Base-by-base conservation (phyloP, 2,113 vertebrate species). In the Phasianus colchicus region DNA sequence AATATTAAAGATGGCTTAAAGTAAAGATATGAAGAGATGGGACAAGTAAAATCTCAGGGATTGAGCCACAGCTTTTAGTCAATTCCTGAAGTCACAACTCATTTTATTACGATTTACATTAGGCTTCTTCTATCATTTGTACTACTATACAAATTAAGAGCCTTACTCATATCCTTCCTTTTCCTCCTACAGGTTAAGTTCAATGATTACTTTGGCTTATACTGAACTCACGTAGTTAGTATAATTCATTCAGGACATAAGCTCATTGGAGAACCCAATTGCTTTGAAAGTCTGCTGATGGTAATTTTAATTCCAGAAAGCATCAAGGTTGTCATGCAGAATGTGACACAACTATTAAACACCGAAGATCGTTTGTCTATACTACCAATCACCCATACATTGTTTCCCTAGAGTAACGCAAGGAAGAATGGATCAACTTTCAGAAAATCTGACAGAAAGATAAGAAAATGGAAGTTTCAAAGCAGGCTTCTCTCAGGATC, bases 41-140 rank as follows among this genome's bases (percentile, higher is more conserved):
- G 57, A 84, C 78, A 95, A 89, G 25, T 42, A 55, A 47, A 65
- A 65, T 60, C 52, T 79, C 66, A 87, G 87, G 61, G 81, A 71
- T 32, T 42, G 55, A 90, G 86, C 55, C 69, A 81, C 73, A 67
- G 61, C 42, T 92, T 94, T 71, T 70, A 80, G 64, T 16, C 64
- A 50, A 9, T 67, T 94, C 32, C 86, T 92, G 70, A 88, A 94
- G 42, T 74, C n/a, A 74, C 55, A 86, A 90, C 13, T 89, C 64
- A 60, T 81, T 90, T 70, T 76, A 11, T 78, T 90, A 34, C 13
- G 61, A 95, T 57, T 78, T 83, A 86, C 73, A 92, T 70, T 83
- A 86, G n/a, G 60, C 47, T 78, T 74, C 50, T 67, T 42, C 52
- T 89, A 13, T 64, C 34, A 73, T 58, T 65, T 48, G 22, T 76